Evolutionary conservation across 2,888 invertebrate species (phyloP), one percentile per base, ranked within the genome.

Genomic region (Ornithoptera priamus): DNA sequence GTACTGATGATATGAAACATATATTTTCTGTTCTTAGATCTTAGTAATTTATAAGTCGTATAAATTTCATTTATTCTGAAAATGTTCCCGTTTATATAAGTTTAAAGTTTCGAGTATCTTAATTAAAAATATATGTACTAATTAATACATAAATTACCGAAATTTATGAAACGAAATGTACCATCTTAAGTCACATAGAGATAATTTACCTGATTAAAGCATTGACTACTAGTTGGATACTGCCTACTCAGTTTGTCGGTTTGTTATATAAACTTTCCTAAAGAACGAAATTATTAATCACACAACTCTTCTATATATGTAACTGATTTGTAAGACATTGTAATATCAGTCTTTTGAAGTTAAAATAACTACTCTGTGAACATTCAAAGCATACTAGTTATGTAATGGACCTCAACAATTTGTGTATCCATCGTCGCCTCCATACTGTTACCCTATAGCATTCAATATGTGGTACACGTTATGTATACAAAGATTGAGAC

Each of bases 1-100:
- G 59, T 66, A 59, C 24, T 61, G 60, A 18, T n/a, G 24, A 65
- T 24, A 30, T 20, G 18, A 60, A 60, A 8, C 7, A 60, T 30
- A 30, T 36, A 36, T 42, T 60, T 60, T 60, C 36, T 53, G 15
- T 50, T 50, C 39, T 39, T 17, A 4, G 5, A 15, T 50, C 50
- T 17, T 17, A 50, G n/a, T 18, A 6, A n/a, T 53, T 53, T 53
- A 18, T 36, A n/a, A 58, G 53, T n/a, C 18, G 18, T n/a, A 53
- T 8, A 53, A 53, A 53, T n/a, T 18, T 53, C 53, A n/a, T 4
- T n/a, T 18, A 53, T 5, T 53, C 2, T 1, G 15, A 2, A 17
- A 6, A 53, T n/a, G n/a, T 53, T 53, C 18, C 4, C n/a, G 18
- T 53, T 53, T 46, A 46, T 8, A 39, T 39, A 0, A 50, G 5